A percentile compares a stretch with the other conserved stretches of the same genome.
phyloP scores from a whole-genome alignment of 1,140 invertebrate species.

The Leptopilina boulardi region DNA sequence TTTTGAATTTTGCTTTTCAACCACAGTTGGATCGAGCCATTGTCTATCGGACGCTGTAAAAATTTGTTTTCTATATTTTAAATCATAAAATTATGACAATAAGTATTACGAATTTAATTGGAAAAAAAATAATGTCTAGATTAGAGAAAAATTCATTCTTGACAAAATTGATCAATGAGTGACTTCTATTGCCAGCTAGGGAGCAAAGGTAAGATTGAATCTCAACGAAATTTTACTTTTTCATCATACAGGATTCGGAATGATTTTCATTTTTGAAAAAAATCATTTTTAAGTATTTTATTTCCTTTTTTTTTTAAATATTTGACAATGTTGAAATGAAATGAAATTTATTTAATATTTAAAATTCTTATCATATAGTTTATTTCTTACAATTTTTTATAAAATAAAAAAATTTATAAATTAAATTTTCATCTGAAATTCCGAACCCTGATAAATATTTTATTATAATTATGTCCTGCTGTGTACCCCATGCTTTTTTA shows the following conservation, averaged over 20 bases:
- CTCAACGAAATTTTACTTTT: conserved; percentile 45
- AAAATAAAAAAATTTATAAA: too few relatives aligned
- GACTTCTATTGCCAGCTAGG: conserved; percentile 75
- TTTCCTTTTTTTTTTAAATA: not conserved
- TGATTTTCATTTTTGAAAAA: not conserved
- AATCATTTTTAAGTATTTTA: too few relatives aligned
- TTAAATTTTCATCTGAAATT: not conserved
- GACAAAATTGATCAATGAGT: conserved; percentile 68
- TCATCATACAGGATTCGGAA: conserved; percentile 35
- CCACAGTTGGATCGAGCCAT: conserved; percentile 75
- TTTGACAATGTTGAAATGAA: not conserved
- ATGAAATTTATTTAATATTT: not conserved
- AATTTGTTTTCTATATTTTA: not conserved
- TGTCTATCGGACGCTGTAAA: conserved; percentile 68
- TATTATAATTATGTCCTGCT: conserved; percentile 60
- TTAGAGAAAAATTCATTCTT: not conserved
- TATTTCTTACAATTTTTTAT: too few relatives aligned
- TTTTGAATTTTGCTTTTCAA: conserved; percentile 45
- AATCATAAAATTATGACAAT: not conserved
- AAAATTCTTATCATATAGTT: too few relatives aligned
- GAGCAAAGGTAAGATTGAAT: conserved; percentile 71
- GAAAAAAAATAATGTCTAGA: conserved; percentile 6
- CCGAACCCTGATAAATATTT: conserved; percentile 30
- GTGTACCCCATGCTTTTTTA: conserved; percentile 62
- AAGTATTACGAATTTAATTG: conserved; percentile 33